Conservation (phyloP, 2,888 invertebrate genomes). For the Tethea ocularis region DNA sequence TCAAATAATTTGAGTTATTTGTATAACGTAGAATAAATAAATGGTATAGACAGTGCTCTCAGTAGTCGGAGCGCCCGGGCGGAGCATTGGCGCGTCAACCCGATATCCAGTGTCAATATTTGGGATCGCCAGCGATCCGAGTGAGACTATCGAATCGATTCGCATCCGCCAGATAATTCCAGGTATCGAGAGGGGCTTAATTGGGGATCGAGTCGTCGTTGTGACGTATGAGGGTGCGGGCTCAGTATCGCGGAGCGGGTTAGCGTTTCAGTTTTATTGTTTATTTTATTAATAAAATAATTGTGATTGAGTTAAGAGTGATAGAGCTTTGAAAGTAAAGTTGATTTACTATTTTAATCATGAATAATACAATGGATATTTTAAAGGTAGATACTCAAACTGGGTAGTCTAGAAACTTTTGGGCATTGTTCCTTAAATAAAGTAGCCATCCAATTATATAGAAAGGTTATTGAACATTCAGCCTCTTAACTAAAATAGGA, state of each 20-base stretch:
- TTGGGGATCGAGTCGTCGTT: conserved; percentile 62
- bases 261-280: neutral
- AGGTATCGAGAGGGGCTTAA: conserved; percentile 69
- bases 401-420: no score
- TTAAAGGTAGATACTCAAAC: no score
- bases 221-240: conserved; percentile 24
- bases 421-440: no score
- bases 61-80: neutral
- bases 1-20: neutral
- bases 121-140: conserved; percentile 55
- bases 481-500: no score
- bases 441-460: no score
- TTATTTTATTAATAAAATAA: no score
- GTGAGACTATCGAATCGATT: conserved; percentile 44
- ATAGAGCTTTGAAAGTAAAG: no score
- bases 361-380: no score
- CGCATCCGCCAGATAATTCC: conserved; percentile 52
- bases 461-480: no score
- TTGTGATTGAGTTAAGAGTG: no score
- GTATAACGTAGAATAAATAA: neutral
- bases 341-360: no score
- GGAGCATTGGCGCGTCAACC: conserved; percentile 27
- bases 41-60: neutral
- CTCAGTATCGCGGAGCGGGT: conserved; percentile 13
- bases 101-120: conserved; percentile 66